These are phyloP conservation scores for Lamellibrachia columna DNA, from an alignment of 2,888 invertebrate species.

Conservation along the genomic window DNA sequence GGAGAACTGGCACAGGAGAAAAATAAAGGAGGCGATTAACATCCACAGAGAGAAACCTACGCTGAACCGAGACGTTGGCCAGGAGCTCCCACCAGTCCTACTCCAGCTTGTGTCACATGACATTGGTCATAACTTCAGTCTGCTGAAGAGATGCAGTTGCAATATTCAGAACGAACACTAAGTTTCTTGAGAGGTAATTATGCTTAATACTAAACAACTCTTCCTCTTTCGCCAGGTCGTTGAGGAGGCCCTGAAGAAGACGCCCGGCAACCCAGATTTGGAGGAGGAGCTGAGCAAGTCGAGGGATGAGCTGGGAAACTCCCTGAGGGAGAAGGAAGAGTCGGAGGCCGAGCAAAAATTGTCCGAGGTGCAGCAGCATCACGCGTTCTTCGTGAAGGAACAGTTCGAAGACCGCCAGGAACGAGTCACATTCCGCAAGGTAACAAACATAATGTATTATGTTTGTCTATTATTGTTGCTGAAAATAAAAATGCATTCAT, in stretches of 20 bases:
- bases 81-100: too few relatives aligned
- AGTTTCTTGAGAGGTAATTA: too few relatives aligned
- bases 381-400: conserved; percentile 47
- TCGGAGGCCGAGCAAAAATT: conserved; percentile 45
- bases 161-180: too few relatives aligned
- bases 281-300: conserved; percentile 44
- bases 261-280: conserved; percentile 43
- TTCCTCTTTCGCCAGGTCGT: conserved; percentile 30
- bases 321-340: conserved; percentile 44
- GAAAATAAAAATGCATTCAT: too few relatives aligned
- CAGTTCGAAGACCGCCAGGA: conserved; percentile 45
- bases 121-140: too few relatives aligned
- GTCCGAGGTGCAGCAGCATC: conserved; percentile 45
- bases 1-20: too few relatives aligned
- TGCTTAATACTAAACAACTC: not conserved
- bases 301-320: conserved; percentile 40
- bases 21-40: too few relatives aligned
- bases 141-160: too few relatives aligned
- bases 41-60: too few relatives aligned
- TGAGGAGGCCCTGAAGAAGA: conserved; percentile 46
- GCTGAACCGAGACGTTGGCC: too few relatives aligned
- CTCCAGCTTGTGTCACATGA: too few relatives aligned
- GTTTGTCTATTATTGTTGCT: too few relatives aligned
- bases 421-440: conserved; percentile 42
- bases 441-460: not conserved